Conservation (phyloP, 2,113 vertebrate species). For the Chlorodrepanis virens region DNA sequence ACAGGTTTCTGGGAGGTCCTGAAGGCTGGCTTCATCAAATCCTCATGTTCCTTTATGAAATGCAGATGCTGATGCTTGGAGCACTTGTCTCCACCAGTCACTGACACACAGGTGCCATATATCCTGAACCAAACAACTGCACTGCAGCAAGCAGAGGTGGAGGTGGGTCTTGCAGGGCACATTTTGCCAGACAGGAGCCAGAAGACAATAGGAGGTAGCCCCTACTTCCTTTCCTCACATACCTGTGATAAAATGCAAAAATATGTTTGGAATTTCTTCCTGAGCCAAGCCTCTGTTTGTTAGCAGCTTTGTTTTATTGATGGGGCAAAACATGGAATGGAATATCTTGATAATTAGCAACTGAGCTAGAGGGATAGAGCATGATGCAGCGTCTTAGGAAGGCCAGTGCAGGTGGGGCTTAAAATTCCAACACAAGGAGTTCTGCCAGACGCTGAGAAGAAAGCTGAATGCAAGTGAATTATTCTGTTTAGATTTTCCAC, state of each 20-base stretch:
- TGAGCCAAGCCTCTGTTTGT: background rate
- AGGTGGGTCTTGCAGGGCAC: background rate
- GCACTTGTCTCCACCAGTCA: background rate
- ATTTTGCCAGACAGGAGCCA: background rate
- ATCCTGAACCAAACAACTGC: background rate
- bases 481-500: background rate
- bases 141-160: background rate
- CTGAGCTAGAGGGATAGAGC: background rate
- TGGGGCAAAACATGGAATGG: background rate
- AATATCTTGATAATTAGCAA: background rate
- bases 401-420: background rate
- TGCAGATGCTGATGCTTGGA: background rate
- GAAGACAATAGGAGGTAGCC: background rate
- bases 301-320: background rate
- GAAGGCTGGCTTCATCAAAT: background rate
- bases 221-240: background rate
- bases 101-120: background rate
- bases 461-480: background rate
- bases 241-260: background rate
- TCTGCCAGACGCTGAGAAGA: background rate
- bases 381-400: rapidly evolving
- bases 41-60: slow-evolving; percentile 14
- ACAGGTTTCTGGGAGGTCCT: slow-evolving; percentile 2
- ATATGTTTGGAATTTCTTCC: background rate
- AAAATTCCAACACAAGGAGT: background rate